phyloP scores from a whole-genome alignment of 1,140 invertebrate species.

The Anadara kagoshimensis region DNA sequence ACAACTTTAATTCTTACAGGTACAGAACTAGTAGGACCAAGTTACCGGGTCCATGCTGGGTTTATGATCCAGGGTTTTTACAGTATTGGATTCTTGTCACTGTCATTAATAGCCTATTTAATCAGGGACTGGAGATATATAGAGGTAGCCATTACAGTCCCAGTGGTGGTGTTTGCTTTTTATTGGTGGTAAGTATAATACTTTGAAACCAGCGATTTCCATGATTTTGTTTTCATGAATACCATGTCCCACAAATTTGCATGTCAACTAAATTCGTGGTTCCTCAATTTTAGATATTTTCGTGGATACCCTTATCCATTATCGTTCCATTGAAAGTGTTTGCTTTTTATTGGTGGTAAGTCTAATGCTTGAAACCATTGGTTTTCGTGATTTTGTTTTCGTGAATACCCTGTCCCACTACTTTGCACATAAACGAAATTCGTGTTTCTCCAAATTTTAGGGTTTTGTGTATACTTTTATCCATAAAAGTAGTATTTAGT shows the following conservation, averaged over 20 bases:
- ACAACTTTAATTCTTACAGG: slow-evolving; percentile 37
- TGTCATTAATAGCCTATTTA: slow-evolving; percentile 80
- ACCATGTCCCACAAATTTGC: too few relatives aligned
- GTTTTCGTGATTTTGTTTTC: background rate
- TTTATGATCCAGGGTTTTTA: slow-evolving; percentile 84
- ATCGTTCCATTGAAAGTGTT: slow-evolving; percentile 84
- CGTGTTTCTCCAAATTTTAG: too few relatives aligned
- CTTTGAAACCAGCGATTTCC: slow-evolving; percentile 1
- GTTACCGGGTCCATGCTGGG: slow-evolving; percentile 81
- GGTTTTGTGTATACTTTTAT: too few relatives aligned
- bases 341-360: slow-evolving; percentile 76
- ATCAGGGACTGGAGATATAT: slow-evolving; percentile 83
- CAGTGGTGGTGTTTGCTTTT: slow-evolving; percentile 81
- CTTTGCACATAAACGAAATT: too few relatives aligned
- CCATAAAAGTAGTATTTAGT: slow-evolving; percentile 84
- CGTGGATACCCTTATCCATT: too few relatives aligned
- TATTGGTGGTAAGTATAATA: slow-evolving; percentile 71
- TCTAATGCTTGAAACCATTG: slow-evolving; percentile 7
- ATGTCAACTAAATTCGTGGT: too few relatives aligned
- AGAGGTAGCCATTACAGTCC: slow-evolving; percentile 84
- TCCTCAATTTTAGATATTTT: too few relatives aligned
- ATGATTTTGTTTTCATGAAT: background rate
- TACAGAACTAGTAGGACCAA: slow-evolving; percentile 68
- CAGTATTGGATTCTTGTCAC: slow-evolving; percentile 80
- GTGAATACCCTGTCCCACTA: too few relatives aligned